Conservation (phyloP, 2,113 vertebrate species). For the Gorsachius goisagi region DNA sequence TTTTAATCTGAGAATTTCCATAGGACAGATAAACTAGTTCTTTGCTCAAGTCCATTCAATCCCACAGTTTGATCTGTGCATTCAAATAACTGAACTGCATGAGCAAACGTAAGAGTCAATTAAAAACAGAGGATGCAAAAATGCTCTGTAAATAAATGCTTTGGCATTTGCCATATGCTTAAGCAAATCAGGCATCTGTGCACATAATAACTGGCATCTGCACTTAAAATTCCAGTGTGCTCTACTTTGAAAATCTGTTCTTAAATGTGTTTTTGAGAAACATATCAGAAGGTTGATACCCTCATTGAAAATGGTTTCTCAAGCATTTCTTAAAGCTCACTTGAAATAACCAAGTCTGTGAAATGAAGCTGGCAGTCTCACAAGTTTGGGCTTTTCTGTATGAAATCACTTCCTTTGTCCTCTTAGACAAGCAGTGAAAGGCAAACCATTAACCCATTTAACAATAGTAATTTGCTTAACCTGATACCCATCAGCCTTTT, state of each 20-base stretch:
- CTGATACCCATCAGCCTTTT: neutral
- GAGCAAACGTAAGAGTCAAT: neutral
- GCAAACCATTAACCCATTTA: neutral
- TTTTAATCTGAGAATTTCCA: neutral
- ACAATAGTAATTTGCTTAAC: neutral
- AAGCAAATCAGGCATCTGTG: neutral
- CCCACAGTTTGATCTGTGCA: neutral
- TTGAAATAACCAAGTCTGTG: neutral
- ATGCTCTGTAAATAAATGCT: neutral
- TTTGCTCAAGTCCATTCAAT: neutral
- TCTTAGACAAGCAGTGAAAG: neutral
- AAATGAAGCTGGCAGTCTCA: neutral
- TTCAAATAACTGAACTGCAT: neutral
- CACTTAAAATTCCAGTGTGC: neutral
- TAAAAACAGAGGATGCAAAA: neutral
- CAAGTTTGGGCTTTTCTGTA: neutral
- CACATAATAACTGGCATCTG: neutral
- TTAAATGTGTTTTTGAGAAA: neutral
- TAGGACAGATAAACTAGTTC: neutral
- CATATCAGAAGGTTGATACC: neutral
- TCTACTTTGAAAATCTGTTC: neutral
- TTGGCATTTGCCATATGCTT: neutral
- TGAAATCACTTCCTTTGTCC: neutral
- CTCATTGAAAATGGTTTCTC: neutral
- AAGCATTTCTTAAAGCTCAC: neutral